Evolutionary conservation across 2,113 vertebrate genomes (phyloP).

Genomic region (Tragulus kanchil): DNA sequence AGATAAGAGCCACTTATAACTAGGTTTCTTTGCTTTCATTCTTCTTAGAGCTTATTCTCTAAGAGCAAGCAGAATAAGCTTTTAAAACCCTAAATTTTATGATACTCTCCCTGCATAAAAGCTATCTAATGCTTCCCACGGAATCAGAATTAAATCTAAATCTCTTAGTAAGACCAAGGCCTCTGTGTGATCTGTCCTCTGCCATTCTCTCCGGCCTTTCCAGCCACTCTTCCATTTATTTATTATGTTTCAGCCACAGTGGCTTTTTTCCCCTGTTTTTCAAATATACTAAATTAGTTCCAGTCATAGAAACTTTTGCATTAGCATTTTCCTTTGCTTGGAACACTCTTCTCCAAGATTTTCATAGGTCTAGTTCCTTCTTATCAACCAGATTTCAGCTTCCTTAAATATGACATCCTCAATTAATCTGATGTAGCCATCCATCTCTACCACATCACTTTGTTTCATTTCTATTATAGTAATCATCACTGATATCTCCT

Average conservation of each 20-base stretch:
- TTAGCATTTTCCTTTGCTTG: neutral
- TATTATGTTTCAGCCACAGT: neutral
- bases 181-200: neutral
- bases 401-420: neutral
- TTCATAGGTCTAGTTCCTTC: neutral
- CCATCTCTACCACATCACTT: neutral
- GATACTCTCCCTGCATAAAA: neutral
- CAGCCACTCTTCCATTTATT: neutral
- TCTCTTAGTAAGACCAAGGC: neutral
- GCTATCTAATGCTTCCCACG: neutral
- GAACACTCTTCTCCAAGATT: neutral
- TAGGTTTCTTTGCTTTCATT: neutral
- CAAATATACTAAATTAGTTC: conserved; percentile 27
- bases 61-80: neutral
- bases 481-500: neutral
- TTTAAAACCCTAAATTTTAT: neutral
- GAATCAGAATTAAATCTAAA: neutral
- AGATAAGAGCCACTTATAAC: neutral
- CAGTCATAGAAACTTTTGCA: neutral
- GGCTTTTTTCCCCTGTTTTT: neutral
- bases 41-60: neutral
- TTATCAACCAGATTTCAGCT: neutral
- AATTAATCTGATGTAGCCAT: neutral
- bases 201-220: neutral
- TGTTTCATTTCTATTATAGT: neutral